Percentiles rank a stretch among this genome's conserved stretches.
These are phyloP conservation scores for Sapajus apella DNA, from an alignment of 2,113 vertebrate genomes.

Conservation along the genomic window DNA sequence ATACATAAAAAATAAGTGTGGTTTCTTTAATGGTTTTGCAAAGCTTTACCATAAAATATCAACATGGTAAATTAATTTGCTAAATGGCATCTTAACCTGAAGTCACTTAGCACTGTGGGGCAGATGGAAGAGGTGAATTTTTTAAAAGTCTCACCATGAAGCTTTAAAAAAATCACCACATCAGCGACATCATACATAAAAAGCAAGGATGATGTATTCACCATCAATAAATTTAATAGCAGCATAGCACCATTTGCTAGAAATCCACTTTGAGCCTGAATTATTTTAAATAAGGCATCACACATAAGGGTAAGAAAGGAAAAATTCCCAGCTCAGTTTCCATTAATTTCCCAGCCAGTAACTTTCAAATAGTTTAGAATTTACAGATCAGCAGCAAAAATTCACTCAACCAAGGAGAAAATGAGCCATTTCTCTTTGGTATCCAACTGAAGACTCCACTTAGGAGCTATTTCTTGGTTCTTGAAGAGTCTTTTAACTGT, in stretches of 20 bases:
- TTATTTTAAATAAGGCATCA: slow-evolving; percentile 72
- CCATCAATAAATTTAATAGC: slow-evolving; percentile 62
- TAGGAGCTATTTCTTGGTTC: slow-evolving; percentile 34
- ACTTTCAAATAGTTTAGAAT: slow-evolving; percentile 68
- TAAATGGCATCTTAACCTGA: slow-evolving; percentile 63
- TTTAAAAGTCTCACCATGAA: slow-evolving; percentile 53
- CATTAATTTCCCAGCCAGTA: slow-evolving; percentile 73
- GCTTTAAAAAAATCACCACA: slow-evolving; percentile 49
- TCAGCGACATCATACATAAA: slow-evolving; percentile 54
- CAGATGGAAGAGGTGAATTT: slow-evolving; percentile 62
- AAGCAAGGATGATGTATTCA: slow-evolving; percentile 52
- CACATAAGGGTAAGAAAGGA: slow-evolving; percentile 48
- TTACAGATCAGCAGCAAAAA: slow-evolving; percentile 61
- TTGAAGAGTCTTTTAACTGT: slow-evolving; percentile 57
- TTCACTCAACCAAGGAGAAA: slow-evolving; percentile 46
- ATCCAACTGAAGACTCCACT: slow-evolving; percentile 47
- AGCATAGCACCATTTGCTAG: slow-evolving; percentile 45
- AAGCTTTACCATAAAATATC: slow-evolving; percentile 66
- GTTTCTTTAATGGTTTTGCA: slow-evolving; percentile 73
- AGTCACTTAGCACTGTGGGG: slow-evolving; percentile 64
- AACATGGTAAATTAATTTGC: slow-evolving; percentile 70
- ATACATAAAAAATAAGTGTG: slow-evolving; percentile 68
- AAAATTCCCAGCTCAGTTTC: slow-evolving; percentile 54
- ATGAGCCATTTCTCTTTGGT: slow-evolving; percentile 67
- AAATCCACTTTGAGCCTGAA: slow-evolving; percentile 72